These are phyloP conservation scores for Poecilus cupreus DNA, from an alignment of 2,888 invertebrate species.

Conservation along the genomic window DNA sequence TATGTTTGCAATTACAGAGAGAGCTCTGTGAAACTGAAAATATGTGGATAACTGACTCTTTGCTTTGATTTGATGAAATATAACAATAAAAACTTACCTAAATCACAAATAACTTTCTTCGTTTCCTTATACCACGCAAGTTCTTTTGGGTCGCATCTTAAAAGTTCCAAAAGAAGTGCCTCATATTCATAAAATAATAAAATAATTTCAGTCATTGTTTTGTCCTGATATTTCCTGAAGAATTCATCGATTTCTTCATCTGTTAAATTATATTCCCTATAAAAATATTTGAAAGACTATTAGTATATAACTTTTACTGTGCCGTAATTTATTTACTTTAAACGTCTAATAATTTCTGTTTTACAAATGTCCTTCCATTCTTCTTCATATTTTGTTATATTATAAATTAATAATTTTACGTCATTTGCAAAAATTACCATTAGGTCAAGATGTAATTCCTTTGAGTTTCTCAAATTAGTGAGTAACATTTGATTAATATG, in stretches of 20 bases:
- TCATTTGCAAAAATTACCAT: constrained; percentile 13
- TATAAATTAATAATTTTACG: constrained; percentile 43
- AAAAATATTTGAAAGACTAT: neutral
- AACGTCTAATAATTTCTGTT: constrained; percentile 25
- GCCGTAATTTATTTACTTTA: constrained; percentile 44
- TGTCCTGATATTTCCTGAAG: neutral
- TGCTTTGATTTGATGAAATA: too few relatives aligned
- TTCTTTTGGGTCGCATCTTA: neutral
- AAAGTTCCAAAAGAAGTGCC: neutral
- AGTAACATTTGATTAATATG: constrained; percentile 68
- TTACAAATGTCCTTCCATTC: constrained; percentile 33
- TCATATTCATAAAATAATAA: neutral
- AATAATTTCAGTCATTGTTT: too few relatives aligned
- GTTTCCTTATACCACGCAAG: constrained; percentile 18
- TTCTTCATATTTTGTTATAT: constrained; percentile 31
- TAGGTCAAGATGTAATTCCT: constrained; percentile 63
- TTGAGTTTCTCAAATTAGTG: constrained; percentile 66
- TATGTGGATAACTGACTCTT: too few relatives aligned
- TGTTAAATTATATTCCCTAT: neutral
- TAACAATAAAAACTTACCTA: constrained; percentile 8
- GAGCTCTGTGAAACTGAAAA: too few relatives aligned
- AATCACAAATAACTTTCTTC: neutral
- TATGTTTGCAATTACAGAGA: too few relatives aligned
- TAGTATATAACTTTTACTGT: neutral
- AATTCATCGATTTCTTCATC: constrained; percentile 7